Evolutionary conservation across 2,113 vertebrate species (phyloP), one percentile per base, ranked within the genome.

Genomic region (Myrmophylax atrothorax): DNA sequence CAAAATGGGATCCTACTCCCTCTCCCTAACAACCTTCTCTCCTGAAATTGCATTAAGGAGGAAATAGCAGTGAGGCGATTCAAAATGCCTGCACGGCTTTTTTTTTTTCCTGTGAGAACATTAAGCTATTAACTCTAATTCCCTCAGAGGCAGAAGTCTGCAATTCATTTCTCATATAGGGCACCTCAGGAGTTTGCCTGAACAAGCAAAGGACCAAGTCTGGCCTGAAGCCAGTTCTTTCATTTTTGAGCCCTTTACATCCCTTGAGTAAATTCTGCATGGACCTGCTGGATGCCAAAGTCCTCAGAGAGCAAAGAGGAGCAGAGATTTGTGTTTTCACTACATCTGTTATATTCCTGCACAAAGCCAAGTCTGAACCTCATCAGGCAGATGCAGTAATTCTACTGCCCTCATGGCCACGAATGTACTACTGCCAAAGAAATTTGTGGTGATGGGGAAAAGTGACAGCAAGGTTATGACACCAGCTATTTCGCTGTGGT

Each of bases 51-150:
- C 70, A 33, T 83, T 91, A 79, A 84, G 69, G 75, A 90, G 66
- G 76, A 95, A 91, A 87, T 62, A 74, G 74, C 49, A 93, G 37
- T 8, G 10, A 80, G 59, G 33, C 69, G 52, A 84, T 83, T 96
- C 44, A 69, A 93, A 96, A 94, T 87, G 69, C 87, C 89, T 92
- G 73, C 52, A 37, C 60, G 37, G 38, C 11, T 44, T 44, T 18
- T 2, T 28, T 40, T 60, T 28, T 28, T n/a, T 44, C 12, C 23
- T 47, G 5, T 53, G 68, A 86, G 92, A 93, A 94, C 76, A 87
- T 92, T 67, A 91, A 81, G 64, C 70, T 95, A 84, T 93, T 97
- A 95, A 94, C 58, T 94, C 62, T 63, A 84, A 87, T 82, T 91
- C 76, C 90, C 88, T 67, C 7, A 0, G 85, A 90, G 68, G 83